These are phyloP conservation scores for Holacanthella duospinosa DNA, from an alignment of 2,888 invertebrate genomes.

Conservation along the genomic window DNA sequence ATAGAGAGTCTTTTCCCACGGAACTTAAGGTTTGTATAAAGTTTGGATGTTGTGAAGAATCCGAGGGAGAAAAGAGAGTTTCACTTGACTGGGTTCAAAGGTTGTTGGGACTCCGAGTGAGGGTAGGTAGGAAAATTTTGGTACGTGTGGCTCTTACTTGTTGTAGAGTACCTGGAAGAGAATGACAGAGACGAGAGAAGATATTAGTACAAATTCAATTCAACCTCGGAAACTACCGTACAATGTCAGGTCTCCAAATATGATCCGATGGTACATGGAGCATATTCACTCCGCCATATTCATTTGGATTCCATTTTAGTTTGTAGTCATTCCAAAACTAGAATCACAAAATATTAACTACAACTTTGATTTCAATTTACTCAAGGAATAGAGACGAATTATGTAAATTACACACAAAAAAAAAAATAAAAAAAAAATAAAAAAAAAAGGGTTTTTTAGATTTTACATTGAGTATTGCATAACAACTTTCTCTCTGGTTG, in stretches of 20 bases:
- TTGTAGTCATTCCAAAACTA: conserved; percentile 81
- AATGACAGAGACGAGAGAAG: background rate
- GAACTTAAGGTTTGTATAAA: background rate
- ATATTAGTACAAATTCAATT: background rate
- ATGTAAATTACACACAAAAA: background rate
- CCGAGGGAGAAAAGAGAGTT: background rate
- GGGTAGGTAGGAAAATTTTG: background rate
- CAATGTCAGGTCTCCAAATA: conserved; percentile 52
- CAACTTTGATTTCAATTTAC: background rate
- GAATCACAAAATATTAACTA: background rate
- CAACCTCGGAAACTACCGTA: background rate
- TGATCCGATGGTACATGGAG: conserved; percentile 75
- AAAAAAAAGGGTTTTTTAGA: too few species aligned
- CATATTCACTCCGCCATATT: conserved; percentile 74
- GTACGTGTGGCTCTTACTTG: conserved; percentile 7
- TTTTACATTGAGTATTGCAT: too few species aligned
- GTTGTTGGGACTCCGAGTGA: background rate
- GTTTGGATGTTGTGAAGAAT: background rate
- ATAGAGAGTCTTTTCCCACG: background rate
- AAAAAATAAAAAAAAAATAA: background rate
- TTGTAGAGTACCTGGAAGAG: conserved; percentile 7
- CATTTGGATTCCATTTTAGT: conserved; percentile 68
- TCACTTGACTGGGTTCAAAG: background rate
- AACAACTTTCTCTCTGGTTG: too few species aligned
- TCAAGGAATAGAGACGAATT: background rate